phyloP scores from a whole-genome alignment of 2,888 invertebrate genomes.

The Mystacides longicornis region DNA sequence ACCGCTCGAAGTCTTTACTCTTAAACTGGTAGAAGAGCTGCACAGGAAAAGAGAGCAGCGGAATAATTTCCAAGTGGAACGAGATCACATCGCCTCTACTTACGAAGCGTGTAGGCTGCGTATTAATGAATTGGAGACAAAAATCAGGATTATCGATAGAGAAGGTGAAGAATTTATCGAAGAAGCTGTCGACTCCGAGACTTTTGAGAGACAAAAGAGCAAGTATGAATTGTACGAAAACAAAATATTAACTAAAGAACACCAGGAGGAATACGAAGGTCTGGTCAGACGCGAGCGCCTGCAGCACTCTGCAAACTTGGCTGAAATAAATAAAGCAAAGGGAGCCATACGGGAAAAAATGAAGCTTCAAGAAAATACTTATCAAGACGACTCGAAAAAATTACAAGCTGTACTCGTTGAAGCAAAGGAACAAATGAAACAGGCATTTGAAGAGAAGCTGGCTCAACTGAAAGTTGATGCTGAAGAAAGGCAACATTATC shows the following conservation, averaged over 20 bases:
- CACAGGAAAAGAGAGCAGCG: background rate
- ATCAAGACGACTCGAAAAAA: background rate
- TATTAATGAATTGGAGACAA: background rate
- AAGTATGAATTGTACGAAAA: background rate
- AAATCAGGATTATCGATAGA: background rate
- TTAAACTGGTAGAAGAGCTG: background rate
- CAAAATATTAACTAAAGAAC: background rate
- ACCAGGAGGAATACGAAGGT: background rate
- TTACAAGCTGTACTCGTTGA: background rate
- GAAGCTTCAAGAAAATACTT: background rate
- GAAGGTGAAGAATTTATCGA: background rate
- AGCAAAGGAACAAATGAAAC: background rate
- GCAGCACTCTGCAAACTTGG: background rate
- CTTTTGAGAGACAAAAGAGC: background rate
- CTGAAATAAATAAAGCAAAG: background rate
- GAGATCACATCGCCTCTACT: background rate
- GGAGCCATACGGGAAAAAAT: background rate
- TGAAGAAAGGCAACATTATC: background rate
- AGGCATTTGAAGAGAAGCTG: background rate
- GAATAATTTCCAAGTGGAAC: constrained; percentile 1
- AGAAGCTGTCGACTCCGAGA: background rate
- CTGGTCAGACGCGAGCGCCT: background rate
- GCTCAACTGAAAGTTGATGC: background rate
- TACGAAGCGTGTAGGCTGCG: background rate
- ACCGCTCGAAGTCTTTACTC: background rate